phyloP scores from a whole-genome alignment of 2,113 vertebrate genomes.

The Parus major region DNA sequence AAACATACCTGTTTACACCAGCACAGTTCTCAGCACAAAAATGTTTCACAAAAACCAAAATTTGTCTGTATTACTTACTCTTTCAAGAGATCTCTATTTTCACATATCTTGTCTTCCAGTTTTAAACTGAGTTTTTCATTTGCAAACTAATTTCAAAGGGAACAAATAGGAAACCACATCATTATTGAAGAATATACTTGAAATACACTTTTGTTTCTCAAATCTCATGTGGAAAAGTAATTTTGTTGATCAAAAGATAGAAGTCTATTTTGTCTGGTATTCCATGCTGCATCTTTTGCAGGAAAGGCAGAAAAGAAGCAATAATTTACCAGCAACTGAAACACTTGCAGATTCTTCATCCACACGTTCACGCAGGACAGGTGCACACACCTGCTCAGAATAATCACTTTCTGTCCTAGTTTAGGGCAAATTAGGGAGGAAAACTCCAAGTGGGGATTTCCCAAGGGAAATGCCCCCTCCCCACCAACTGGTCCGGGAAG shows the following conservation, averaged over 20 bases:
- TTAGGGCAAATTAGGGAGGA: too few species aligned
- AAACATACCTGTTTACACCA: neutral
- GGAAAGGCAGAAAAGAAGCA: neutral
- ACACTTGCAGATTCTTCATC: neutral
- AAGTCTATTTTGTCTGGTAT: neutral
- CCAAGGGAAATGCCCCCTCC: too few species aligned
- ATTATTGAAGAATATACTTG: constrained; percentile 14
- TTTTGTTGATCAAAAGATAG: neutral
- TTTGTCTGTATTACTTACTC: constrained; percentile 77
- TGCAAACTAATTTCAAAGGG: constrained; percentile 81
- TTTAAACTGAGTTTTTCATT: constrained; percentile 89
- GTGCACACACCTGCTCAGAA: neutral
- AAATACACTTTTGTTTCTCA: neutral
- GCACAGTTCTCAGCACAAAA: neutral
- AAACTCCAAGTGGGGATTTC: too few species aligned
- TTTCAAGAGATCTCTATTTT: constrained; percentile 88
- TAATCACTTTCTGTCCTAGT: neutral
- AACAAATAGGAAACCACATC: neutral
- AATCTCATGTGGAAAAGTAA: neutral
- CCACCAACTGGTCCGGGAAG: too few species aligned
- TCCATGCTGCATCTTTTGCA: neutral
- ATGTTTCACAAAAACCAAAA: neutral
- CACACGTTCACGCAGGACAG: neutral
- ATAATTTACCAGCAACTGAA: neutral
- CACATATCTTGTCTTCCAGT: constrained; percentile 86